These are phyloP conservation scores for Acleris sparsana DNA, from an alignment of 2,888 invertebrate genomes.

Conservation along the genomic window DNA sequence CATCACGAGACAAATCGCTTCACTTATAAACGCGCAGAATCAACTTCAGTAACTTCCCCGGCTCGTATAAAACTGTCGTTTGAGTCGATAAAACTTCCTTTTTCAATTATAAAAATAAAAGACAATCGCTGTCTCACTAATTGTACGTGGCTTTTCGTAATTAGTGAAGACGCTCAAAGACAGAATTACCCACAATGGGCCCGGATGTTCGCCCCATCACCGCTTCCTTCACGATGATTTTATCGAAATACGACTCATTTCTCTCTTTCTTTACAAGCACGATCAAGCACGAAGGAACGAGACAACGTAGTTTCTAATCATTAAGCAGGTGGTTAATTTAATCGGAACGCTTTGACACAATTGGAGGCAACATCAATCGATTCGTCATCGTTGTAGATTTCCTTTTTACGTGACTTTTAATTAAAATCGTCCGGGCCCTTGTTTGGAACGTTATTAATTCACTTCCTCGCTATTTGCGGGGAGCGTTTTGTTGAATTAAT, in stretches of 20 bases:
- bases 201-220: constrained; percentile 72
- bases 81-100: constrained; percentile 27
- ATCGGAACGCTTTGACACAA: constrained; percentile 66
- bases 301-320: constrained; percentile 21
- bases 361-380: constrained; percentile 57
- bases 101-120: constrained; percentile 38
- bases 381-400: constrained; percentile 53
- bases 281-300: constrained; percentile 43
- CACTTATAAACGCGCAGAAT: not conserved
- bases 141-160: constrained; percentile 62
- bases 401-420: constrained; percentile 49
- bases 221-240: constrained; percentile 57
- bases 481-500: constrained; percentile 38
- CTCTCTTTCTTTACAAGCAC: constrained; percentile 47
- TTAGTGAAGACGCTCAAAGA: constrained; percentile 61
- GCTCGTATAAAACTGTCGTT: constrained; percentile 27
- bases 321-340: constrained; percentile 72
- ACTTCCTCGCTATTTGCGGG: constrained; percentile 42
- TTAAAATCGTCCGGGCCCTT: constrained; percentile 52
- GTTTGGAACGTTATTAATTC: constrained; percentile 46
- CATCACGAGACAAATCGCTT: not conserved
- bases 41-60: constrained; percentile 9
- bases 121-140: constrained; percentile 49
- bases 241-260: constrained; percentile 35
- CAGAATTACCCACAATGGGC: constrained; percentile 57